Evolutionary conservation across 2,888 invertebrate species (phyloP).

Genomic region (Lycophotia porphyrea): DNA sequence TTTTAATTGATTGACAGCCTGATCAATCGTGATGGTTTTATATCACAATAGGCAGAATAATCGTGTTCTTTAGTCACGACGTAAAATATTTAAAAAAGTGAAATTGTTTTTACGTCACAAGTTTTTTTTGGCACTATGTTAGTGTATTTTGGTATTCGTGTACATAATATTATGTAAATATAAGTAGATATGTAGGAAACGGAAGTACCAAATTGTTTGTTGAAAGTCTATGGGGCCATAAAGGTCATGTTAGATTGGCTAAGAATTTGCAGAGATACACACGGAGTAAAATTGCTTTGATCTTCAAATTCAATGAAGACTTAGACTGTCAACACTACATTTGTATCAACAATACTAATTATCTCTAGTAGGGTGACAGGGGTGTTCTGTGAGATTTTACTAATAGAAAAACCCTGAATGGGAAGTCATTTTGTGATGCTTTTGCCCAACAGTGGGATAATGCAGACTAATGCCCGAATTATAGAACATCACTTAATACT

Average conservation of each 20-base stretch:
- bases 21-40: slow-evolving; percentile 26
- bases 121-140: slow-evolving; percentile 28
- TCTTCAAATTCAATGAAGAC: neutral
- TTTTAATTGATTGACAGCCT: slow-evolving; percentile 18
- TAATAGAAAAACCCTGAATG: no score
- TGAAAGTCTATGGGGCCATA: slow-evolving; percentile 29
- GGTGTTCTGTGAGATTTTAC: no score
- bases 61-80: slow-evolving; percentile 64
- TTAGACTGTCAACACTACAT: no score
- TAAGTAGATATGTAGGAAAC: slow-evolving; percentile 5
- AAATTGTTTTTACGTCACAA: slow-evolving; percentile 61
- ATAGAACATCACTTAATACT: no score
- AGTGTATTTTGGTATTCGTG: slow-evolving; percentile 16
- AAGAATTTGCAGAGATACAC: neutral
- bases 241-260: slow-evolving; percentile 19
- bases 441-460: no score
- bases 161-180: slow-evolving; percentile 47
- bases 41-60: slow-evolving; percentile 36
- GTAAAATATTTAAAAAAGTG: slow-evolving; percentile 61
- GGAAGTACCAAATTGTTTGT: slow-evolving; percentile 49
- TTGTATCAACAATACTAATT: no score
- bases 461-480: no score
- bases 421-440: neutral
- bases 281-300: neutral
- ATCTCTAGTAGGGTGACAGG: no score